A percentile compares a stretch with the other conserved stretches of the same genome.
phyloP scores from a whole-genome alignment of 1,140 invertebrate genomes.

The Vanessa tameamea region DNA sequence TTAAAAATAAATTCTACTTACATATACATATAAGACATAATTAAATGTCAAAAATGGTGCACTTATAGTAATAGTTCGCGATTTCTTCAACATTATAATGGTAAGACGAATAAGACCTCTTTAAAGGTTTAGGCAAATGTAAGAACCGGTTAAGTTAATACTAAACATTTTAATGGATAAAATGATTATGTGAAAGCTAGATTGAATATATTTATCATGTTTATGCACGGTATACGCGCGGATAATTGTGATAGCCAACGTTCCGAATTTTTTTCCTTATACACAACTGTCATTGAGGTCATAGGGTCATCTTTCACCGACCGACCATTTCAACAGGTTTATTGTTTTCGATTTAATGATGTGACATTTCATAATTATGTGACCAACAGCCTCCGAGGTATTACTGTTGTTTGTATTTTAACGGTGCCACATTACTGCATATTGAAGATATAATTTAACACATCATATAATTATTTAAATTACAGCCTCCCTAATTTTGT shows the following conservation, averaged over 20 bases:
- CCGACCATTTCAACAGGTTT: conserved; percentile 34
- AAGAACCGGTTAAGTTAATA: too few relatives aligned
- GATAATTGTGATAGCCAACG: conserved; percentile 25
- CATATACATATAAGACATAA: too few relatives aligned
- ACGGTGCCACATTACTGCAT: background rate
- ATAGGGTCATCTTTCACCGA: conserved; percentile 40
- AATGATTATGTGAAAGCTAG: background rate
- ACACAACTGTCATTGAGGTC: conserved; percentile 34
- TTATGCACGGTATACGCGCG: background rate
- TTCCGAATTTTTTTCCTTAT: conserved; percentile 27
- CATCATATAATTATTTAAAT: too few relatives aligned
- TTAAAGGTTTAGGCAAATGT: too few relatives aligned
- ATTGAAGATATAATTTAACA: too few relatives aligned
- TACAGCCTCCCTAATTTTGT: background rate
- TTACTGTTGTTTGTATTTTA: conserved; percentile 13
- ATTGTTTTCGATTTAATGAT: conserved; percentile 40
- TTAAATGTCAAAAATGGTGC: too few relatives aligned
- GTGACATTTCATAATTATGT: conserved; percentile 37
- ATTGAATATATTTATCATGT: conserved; percentile 5
- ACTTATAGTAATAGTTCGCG: too few relatives aligned
- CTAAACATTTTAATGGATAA: background rate
- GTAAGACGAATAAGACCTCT: too few relatives aligned
- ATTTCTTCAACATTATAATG: too few relatives aligned
- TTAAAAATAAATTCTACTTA: too few relatives aligned
- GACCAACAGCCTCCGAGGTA: conserved; percentile 1